A percentile compares a stretch with the other conserved stretches of the same genome.
These are phyloP conservation scores for Gambusia holbrooki DNA, from an alignment of 2,113 vertebrate genomes.

Conservation along the genomic window DNA sequence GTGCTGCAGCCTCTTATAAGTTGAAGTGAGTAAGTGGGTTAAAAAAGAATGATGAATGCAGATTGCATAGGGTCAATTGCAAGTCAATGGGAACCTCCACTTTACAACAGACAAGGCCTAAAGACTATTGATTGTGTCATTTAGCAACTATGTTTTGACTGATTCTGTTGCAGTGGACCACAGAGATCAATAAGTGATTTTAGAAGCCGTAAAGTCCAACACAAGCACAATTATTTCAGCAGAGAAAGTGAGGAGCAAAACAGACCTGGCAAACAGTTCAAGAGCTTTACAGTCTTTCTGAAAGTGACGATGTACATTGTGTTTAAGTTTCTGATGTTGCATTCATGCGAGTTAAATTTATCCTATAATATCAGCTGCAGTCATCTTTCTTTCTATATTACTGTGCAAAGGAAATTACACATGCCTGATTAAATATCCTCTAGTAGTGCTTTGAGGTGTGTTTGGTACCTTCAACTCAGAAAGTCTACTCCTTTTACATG, in stretches of 20 bases:
- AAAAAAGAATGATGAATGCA: neutral
- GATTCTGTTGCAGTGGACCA: slow-evolving; percentile 41
- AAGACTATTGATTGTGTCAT: slow-evolving; percentile 48
- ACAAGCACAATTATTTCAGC: slow-evolving; percentile 28
- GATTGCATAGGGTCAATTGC: slow-evolving; percentile 32
- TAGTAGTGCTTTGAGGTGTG: neutral
- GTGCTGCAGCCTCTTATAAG: neutral
- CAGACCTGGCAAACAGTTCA: neutral
- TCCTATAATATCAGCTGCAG: no score
- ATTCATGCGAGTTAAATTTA: no score
- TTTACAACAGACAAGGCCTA: slow-evolving; percentile 25
- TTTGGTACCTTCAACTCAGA: neutral
- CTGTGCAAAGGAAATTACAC: neutral
- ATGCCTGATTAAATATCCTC: neutral
- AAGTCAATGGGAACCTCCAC: slow-evolving; percentile 36
- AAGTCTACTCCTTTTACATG: neutral
- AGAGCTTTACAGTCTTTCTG: neutral
- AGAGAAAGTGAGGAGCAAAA: neutral
- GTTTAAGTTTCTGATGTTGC: no score
- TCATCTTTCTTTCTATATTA: no score
- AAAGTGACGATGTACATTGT: neutral
- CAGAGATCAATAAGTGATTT: slow-evolving; percentile 43
- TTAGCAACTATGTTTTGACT: slow-evolving; percentile 44
- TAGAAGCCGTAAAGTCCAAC: neutral
- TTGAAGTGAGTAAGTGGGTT: neutral